Conservation (phyloP, 2,797 vertebrate genomes). For the Pantherophis alleghaniensis region DNA sequence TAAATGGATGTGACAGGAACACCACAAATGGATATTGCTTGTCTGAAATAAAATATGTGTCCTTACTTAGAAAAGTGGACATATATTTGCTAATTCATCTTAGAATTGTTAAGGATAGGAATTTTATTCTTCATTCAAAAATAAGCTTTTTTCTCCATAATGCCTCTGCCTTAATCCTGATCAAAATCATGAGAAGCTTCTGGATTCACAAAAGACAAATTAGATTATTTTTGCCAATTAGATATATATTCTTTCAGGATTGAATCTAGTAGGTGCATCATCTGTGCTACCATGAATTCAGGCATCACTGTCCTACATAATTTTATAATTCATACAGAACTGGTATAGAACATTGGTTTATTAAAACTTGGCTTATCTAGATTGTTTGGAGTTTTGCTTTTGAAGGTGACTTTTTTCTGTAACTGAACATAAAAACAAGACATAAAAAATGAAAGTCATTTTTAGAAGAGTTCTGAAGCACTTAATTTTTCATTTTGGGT, state of each 20-base stretch:
- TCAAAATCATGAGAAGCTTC: background rate
- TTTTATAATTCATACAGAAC: background rate
- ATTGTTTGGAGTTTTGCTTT: background rate
- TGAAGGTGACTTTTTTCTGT: background rate
- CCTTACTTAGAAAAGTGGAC: background rate
- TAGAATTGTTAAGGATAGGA: background rate
- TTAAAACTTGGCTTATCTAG: background rate
- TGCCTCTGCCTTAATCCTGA: background rate
- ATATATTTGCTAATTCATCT: background rate
- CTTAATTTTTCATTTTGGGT: constrained; percentile 4
- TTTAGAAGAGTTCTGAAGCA: background rate
- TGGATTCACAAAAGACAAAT: background rate
- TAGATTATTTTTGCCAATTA: background rate
- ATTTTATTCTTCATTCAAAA: background rate
- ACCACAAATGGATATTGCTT: background rate
- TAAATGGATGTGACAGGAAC: background rate
- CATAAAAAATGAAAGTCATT: background rate
- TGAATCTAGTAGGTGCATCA: background rate
- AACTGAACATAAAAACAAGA: background rate
- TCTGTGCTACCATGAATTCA: background rate
- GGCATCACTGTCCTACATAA: background rate
- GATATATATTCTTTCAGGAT: background rate
- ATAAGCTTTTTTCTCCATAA: background rate
- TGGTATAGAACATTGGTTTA: background rate
- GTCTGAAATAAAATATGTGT: background rate